Conservation (phyloP, 2,113 vertebrate genomes). For the Eclectus roratus region DNA sequence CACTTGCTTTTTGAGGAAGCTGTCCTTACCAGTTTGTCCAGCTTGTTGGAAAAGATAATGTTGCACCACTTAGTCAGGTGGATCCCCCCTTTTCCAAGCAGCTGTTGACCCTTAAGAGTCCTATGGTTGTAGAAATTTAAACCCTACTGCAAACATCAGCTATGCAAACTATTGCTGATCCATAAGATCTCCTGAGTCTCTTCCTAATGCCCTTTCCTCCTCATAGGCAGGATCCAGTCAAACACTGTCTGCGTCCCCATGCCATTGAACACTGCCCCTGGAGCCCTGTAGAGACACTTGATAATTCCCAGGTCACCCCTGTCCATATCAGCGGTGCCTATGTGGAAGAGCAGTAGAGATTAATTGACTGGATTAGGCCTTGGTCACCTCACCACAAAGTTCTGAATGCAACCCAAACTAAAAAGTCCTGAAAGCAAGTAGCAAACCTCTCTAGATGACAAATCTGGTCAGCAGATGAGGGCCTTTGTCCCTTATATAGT, state of each 20-base stretch:
- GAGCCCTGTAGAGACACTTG: not conserved
- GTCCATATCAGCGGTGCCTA: accelerated
- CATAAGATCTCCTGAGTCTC: not conserved
- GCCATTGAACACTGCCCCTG: no score
- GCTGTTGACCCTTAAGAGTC: not conserved
- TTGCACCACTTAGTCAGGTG: not conserved
- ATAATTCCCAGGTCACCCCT: not conserved
- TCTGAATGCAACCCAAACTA: not conserved
- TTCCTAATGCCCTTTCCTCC: not conserved
- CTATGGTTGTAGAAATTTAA: not conserved
- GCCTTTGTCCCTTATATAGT: not conserved
- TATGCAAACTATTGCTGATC: not conserved
- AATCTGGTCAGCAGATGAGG: not conserved
- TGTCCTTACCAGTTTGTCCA: not conserved
- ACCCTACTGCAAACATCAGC: not conserved
- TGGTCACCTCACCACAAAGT: accelerated
- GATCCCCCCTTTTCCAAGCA: not conserved
- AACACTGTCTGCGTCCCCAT: not conserved
- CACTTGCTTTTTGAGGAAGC: not conserved
- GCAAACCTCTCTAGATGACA: not conserved
- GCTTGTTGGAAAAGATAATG: not conserved
- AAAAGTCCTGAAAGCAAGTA: not conserved
- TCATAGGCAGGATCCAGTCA: not conserved
- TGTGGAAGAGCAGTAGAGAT: not conserved
- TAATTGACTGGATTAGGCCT: not conserved